phyloP scores from a whole-genome alignment of 2,113 vertebrate species.

The Pachypanchax playfairii region DNA sequence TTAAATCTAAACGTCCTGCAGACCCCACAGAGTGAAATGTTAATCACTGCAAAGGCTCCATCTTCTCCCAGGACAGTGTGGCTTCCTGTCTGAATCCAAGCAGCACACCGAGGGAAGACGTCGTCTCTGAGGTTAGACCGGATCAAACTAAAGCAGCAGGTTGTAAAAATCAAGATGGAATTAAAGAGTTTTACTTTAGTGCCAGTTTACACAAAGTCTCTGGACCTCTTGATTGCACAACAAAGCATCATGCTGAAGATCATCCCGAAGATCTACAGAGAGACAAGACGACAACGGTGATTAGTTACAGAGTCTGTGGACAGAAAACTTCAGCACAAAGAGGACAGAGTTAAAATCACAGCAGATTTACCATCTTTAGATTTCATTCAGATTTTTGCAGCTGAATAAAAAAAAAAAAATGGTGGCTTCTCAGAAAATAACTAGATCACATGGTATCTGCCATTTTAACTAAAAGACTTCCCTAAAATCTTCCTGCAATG shows the following conservation, averaged over 20 bases:
- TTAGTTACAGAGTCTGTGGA: too few relatives aligned
- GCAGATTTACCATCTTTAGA: too few relatives aligned
- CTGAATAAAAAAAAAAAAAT: too few relatives aligned
- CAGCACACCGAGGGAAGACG: not conserved
- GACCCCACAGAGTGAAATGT: not conserved
- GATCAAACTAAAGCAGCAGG: constrained; percentile 19
- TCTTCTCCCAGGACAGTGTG: constrained; percentile 39
- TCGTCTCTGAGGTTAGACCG: constrained; percentile 14
- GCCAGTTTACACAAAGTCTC: constrained; percentile 84
- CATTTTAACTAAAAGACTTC: too few relatives aligned
- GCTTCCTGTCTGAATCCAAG: constrained; percentile 44
- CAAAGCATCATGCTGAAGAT: constrained; percentile 96
- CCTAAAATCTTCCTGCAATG: too few relatives aligned
- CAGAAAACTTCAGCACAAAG: too few relatives aligned
- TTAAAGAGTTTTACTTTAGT: constrained; percentile 2
- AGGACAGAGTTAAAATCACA: too few relatives aligned
- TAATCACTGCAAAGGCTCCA: constrained; percentile 8
- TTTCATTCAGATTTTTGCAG: too few relatives aligned
- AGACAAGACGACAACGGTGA: not conserved
- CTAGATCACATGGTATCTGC: too few relatives aligned
- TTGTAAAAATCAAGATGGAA: not conserved
- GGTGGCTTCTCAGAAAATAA: too few relatives aligned
- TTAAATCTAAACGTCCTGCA: not conserved
- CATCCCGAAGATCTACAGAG: constrained; percentile 91
- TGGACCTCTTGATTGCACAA: constrained; percentile 89